A percentile compares a stretch with the other conserved stretches of the same genome.
Evolutionary conservation across 2,797 vertebrate species (phyloP).

Genomic region (Tarsius wallacei): DNA sequence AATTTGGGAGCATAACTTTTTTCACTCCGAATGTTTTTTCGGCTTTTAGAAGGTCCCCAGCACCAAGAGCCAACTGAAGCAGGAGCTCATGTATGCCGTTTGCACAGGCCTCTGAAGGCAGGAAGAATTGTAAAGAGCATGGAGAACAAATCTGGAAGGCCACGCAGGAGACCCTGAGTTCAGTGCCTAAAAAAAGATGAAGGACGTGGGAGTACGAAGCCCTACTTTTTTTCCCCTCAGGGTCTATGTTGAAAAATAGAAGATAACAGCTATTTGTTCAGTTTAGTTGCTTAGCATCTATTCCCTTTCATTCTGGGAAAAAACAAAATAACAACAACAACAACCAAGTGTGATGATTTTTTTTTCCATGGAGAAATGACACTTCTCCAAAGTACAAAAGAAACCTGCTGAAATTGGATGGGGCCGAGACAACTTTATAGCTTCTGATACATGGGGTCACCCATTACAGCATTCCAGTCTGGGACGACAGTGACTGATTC

Average conservation of each 20-base stretch:
- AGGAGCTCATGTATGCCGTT: neutral
- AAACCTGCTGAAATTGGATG: neutral
- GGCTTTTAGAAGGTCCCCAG: neutral
- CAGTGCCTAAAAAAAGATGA: neutral
- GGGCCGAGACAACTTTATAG: neutral
- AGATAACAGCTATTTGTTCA: too few relatives aligned
- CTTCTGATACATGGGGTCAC: neutral
- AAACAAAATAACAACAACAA: neutral
- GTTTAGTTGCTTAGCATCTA: neutral
- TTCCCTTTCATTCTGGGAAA: neutral
- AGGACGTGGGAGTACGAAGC: neutral
- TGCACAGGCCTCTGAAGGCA: neutral
- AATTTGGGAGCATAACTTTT: neutral
- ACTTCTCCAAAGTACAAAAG: neutral
- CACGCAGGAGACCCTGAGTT: neutral
- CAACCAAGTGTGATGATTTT: neutral
- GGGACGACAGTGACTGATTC: neutral
- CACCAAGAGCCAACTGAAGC: neutral
- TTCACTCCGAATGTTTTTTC: neutral
- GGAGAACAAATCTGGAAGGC: neutral
- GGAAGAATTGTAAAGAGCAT: neutral
- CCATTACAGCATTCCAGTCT: neutral
- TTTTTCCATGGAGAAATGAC: neutral
- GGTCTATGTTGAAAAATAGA: neutral
- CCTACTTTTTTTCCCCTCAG: accelerated